Base-by-base conservation (phyloP, 2,797 vertebrate species). In the Periparus ater region DNA sequence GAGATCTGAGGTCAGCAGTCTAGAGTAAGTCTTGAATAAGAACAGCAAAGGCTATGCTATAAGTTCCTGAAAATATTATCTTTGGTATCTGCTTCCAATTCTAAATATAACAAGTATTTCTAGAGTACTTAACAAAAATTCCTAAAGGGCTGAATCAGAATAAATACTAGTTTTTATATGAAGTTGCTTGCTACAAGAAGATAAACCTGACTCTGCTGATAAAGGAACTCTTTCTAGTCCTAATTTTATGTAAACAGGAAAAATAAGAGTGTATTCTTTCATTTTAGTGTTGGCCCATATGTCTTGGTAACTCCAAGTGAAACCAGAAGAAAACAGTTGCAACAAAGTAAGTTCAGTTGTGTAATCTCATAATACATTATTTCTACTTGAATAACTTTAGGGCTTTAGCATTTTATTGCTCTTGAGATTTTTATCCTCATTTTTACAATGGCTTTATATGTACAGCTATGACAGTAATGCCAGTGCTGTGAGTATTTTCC, bases 261-360 rank as follows among this genome's bases (percentile, higher is more conserved):
- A 65, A 70, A 44, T 74, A 70, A 79, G 13, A 32, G 32, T 80
- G 14, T 74, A 70, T 57, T 68, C 71, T 88, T 95, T 95, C 14
- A 32, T 97, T 97, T 54, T 97, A 99, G 99, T 85, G 85, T 81
- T 13, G 47, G 66, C 6, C 97, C 97, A 2, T 99, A 96, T 84
- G 97, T 98, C 32, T 4, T 98, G 94, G 97, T 99, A 88, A 72
- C 97, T 57, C 99, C 99, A 11, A 97, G 98, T 30, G 85, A 97
- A 96, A 94, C 92, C 61, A 98, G 95, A 71, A 97, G 98, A 94
- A 97, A 68, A 40, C 36, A 97, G 94, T 57, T 98, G 23, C 97
- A 84, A 76, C 97, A 36, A 88, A 97, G 99, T 99, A 98, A 83
- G 98, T 98, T 84, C 42, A 61, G 7, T 40, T 85, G 17, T 38